phyloP scores from a whole-genome alignment of 2,888 invertebrate species.

The Schrankia costaestrigalis region DNA sequence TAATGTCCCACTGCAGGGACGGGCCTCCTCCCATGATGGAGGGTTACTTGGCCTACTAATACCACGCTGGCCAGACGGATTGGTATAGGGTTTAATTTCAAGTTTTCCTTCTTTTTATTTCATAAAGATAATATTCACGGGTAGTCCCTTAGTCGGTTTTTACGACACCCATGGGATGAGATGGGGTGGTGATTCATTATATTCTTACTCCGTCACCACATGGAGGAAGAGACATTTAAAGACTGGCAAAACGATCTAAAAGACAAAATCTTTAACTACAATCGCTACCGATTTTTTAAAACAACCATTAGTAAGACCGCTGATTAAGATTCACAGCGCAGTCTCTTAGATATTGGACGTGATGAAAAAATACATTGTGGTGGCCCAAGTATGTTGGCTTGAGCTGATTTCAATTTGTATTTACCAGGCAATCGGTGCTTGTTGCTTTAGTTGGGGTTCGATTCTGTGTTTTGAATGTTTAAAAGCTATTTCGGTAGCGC shows the following conservation, averaged over 20 bases:
- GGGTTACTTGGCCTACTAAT: too few relatives aligned
- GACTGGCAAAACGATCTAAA: background rate
- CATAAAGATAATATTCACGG: too few relatives aligned
- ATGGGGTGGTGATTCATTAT: too few relatives aligned
- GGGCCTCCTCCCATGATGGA: too few relatives aligned
- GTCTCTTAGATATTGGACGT: constrained; percentile 37
- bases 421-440: constrained; percentile 33
- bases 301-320: constrained; percentile 4
- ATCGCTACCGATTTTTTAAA: background rate
- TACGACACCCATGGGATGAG: too few relatives aligned
- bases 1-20: too few relatives aligned
- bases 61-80: too few relatives aligned
- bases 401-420: constrained; percentile 37
- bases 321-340: constrained; percentile 39
- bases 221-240: too few relatives aligned
- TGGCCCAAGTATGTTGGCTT: constrained; percentile 20
- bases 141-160: too few relatives aligned
- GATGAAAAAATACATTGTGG: constrained; percentile 37
- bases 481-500: constrained; percentile 5
- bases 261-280: background rate
- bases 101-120: too few relatives aligned
- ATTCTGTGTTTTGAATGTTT: constrained; percentile 18
- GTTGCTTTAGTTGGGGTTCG: constrained; percentile 25
- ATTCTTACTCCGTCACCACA: too few relatives aligned
- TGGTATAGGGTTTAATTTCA: too few relatives aligned